Conservation (phyloP, 2,113 vertebrate species). For the Nyctereutes procyonoides region DNA sequence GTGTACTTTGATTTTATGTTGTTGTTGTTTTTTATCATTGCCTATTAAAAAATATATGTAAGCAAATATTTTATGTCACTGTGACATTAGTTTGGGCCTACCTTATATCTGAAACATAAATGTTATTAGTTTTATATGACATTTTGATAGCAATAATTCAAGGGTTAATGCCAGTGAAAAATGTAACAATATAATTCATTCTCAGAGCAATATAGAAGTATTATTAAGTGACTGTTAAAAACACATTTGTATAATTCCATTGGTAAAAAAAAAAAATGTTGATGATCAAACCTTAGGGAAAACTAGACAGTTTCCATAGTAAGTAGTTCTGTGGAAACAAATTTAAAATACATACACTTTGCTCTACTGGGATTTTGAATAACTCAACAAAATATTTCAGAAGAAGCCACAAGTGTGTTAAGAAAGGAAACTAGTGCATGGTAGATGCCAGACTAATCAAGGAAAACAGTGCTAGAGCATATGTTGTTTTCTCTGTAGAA, state of each 20-base stretch:
- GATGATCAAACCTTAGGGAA: background rate
- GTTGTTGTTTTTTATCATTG: background rate
- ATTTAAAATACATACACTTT: constrained; percentile 33
- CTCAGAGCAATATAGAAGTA: background rate
- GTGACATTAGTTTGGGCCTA: background rate
- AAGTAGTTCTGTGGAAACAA: constrained; percentile 35
- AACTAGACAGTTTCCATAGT: background rate
- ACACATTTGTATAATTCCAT: background rate
- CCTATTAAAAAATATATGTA: background rate
- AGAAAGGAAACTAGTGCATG: constrained; percentile 3
- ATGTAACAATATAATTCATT: constrained; percentile 24
- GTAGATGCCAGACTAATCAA: constrained; percentile 53
- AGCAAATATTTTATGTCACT: background rate
- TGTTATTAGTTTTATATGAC: background rate
- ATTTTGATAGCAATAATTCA: background rate
- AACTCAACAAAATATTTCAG: constrained; percentile 53
- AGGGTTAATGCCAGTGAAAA: background rate
- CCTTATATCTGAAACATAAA: background rate
- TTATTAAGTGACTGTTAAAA: background rate
- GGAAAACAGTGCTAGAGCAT: constrained; percentile 52
- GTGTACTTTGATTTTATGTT: background rate
- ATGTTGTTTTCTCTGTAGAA: constrained; percentile 74
- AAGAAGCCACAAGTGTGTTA: constrained; percentile 50
- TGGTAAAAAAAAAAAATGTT: background rate
- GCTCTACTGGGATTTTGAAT: constrained; percentile 39